phyloP scores from a whole-genome alignment of 2,113 vertebrate genomes.

The Calidris pugnax region DNA sequence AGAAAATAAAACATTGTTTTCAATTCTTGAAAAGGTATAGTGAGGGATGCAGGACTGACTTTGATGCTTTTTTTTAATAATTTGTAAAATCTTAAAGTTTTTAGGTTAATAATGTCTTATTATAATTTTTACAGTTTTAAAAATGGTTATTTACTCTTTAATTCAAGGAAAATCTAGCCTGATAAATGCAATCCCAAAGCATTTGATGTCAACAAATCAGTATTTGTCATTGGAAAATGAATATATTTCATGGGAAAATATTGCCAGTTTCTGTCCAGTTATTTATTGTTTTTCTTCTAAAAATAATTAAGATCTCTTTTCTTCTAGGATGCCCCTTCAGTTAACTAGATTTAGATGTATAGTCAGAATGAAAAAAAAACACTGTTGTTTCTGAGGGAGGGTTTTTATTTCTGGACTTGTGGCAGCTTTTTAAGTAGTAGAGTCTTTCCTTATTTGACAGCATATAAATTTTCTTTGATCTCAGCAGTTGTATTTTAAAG shows the following conservation, averaged over 20 bases:
- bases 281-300: neutral
- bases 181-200: neutral
- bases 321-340: neutral
- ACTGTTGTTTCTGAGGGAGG: neutral
- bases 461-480: neutral
- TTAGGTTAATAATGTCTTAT: neutral
- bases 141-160: neutral
- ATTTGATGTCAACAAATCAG: neutral
- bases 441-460: neutral
- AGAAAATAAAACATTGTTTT: neutral
- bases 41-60: neutral
- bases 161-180: neutral
- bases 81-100: neutral
- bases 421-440: neutral
- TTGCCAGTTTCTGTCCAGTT: neutral
- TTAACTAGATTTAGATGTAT: neutral
- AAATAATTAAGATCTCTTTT: neutral
- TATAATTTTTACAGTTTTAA: neutral
- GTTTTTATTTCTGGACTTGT: neutral
- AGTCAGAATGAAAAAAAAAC: neutral
- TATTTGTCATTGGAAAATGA: neutral
- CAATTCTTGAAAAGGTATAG: neutral
- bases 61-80: neutral
- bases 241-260: neutral
- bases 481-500: neutral